These are phyloP conservation scores for Lochmaea capreae DNA, from an alignment of 2,888 invertebrate genomes.

Conservation along the genomic window DNA sequence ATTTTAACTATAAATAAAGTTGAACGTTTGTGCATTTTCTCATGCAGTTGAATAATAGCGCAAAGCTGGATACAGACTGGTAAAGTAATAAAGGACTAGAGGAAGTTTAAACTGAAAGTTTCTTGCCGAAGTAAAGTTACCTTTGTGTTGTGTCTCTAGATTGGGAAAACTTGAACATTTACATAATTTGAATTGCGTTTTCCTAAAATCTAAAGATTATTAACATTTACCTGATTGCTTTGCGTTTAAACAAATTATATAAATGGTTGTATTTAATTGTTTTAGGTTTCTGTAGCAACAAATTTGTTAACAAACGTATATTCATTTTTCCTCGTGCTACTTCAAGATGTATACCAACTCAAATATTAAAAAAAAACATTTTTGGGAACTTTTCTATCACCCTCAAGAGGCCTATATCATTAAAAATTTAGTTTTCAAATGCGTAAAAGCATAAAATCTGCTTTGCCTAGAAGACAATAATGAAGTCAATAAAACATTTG, in stretches of 20 bases:
- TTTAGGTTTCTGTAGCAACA: not conserved
- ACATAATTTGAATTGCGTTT: not conserved
- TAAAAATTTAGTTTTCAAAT: conserved; percentile 15
- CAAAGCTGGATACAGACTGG: conserved; percentile 44
- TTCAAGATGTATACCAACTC: too few species aligned
- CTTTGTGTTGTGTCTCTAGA: conserved; percentile 21
- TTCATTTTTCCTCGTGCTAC: too few species aligned
- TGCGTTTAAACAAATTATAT: not conserved
- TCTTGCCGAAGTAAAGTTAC: conserved; percentile 22
- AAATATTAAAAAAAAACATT: too few species aligned
- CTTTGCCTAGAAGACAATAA: conserved; percentile 6
- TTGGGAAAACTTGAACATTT: conserved; percentile 22
- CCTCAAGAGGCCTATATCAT: not conserved
- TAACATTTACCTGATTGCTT: conserved; percentile 2
- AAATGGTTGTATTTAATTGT: not conserved
- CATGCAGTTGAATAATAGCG: conserved; percentile 52
- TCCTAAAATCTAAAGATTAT: not conserved
- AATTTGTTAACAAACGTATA: not conserved
- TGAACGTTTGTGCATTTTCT: conserved; percentile 60
- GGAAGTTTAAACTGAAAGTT: conserved; percentile 30
- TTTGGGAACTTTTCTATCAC: not conserved
- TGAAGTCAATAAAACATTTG: conserved; percentile 29
- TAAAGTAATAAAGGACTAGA: conserved; percentile 31
- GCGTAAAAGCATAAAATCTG: conserved; percentile 15
- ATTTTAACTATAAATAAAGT: conserved; percentile 59